Base-by-base conservation (phyloP, 2,113 vertebrate genomes). In the Hippocampus comes region DNA sequence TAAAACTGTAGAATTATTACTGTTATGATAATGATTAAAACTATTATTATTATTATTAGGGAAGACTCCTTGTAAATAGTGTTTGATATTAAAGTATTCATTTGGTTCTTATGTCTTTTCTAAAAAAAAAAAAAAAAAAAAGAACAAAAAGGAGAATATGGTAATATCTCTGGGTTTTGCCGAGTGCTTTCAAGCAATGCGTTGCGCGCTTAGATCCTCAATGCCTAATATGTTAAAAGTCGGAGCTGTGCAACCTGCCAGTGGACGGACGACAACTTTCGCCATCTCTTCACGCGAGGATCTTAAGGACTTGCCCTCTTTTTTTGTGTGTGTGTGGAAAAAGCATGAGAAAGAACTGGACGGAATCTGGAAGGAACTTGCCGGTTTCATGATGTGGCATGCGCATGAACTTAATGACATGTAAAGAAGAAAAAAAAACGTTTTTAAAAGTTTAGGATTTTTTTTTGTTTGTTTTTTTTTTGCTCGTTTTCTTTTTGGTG, bases 51-150 rank as follows among this genome's bases (percentile, higher is more conserved):
- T 83, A 91, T 91, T 91, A 91, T 90, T 89, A 94, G 46, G 92
- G 91, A 92, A 92, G 93, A 93, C 79, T 80, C 95, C 93, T 91
- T 96, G 97, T 99, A 99, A 94, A 99, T 99, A 99, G 94, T 99
- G 95, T 99, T 99, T 99, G 96, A 99, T 99, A 99, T 97, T 96
- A 97, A 98, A 97, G 93, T 97, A 97, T 98, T 99, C 93, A 99
- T 98, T 99, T 96, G 95, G 95, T 98, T 98, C 94, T 94, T 96
- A 95, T 94, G 94, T 96, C 94, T 99, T 99, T 97, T 92, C 95
- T 96, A 91, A 97, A 90, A 84, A 88, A 97, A 91, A 97, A 91
- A 88, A 63, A 66, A 48, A 15, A 17, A 66, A 66, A 30, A 66
- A 66, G 57, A 64, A 66, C 25, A 15, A 17, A 66, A 66, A 66